Conservation (phyloP, 2,888 invertebrate species). For the Erebia palarica region DNA sequence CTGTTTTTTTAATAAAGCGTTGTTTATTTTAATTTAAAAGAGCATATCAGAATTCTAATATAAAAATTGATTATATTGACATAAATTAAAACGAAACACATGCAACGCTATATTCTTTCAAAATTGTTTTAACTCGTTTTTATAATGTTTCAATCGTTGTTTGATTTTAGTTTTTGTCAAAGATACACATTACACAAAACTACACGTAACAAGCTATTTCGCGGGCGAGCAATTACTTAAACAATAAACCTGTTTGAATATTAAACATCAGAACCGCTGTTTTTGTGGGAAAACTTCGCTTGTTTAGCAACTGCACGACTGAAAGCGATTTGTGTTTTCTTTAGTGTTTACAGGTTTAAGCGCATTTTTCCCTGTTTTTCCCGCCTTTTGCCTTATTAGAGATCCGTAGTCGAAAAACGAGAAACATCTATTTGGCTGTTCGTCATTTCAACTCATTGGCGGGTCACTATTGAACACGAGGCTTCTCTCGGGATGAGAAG, state of each 20-base stretch:
- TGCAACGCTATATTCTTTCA: too few species aligned
- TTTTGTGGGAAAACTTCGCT: conserved; percentile 76
- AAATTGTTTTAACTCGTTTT: too few species aligned
- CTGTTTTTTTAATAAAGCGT: too few species aligned
- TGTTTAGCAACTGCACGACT: conserved; percentile 70
- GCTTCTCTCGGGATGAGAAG: too few species aligned
- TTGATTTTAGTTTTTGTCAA: conserved; percentile 38
- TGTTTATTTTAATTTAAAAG: too few species aligned
- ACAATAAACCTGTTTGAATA: conserved; percentile 69
- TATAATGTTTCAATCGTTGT: neutral
- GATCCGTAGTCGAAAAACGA: neutral
- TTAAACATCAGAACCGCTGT: conserved; percentile 65
- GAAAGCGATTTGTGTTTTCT: conserved; percentile 62
- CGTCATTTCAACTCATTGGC: neutral
- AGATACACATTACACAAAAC: conserved; percentile 47
- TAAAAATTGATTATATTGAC: too few species aligned
- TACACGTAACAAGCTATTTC: conserved; percentile 68
- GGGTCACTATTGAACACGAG: too few species aligned
- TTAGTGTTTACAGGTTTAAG: conserved; percentile 56
- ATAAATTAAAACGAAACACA: too few species aligned
- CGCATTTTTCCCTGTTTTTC: conserved; percentile 41
- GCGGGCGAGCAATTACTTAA: conserved; percentile 72
- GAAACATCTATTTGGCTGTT: neutral
- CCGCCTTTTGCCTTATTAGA: conserved; percentile 23
- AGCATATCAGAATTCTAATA: too few species aligned